Base-by-base conservation (phyloP, 2,113 vertebrate species). In the Silurus asotus region DNA sequence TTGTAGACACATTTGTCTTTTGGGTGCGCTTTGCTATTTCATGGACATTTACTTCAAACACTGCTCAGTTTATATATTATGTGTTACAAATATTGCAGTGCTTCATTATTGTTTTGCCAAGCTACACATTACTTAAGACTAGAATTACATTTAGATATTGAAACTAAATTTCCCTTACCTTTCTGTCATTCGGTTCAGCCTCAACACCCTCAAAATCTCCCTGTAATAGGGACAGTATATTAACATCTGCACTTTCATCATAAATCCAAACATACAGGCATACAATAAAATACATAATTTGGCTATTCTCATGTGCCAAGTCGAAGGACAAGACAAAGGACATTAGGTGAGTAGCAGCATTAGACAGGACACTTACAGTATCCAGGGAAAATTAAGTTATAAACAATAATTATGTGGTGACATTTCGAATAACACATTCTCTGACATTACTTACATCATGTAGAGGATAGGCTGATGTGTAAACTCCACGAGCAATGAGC, bases 401-500 rank as follows among this genome's bases (percentile, higher is more conserved):
- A 48, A 48, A 17, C 3, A 8, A 4, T 48, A 48, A 48, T 2
- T 49, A 51, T 49, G 49, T 51, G 5, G 5, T 5, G 51, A 51
- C 48, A 74, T 72, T 20, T 72, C 48, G 2, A 48, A 69, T 7
- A 75, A n/a, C 1, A 49, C 3, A 23, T 48, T 69, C 6, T 11
- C 56, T 79, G 15, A 2, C 10, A 59, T 82, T 70, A 97, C 98
- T 98, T 93, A 99, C 98, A 65, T 99, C 98, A 85, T 99, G 98
- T 82, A 97, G 91, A 0, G 98, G 96, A 92, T 97, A 99, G 0
- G 96, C 97, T 11, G 97, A 94, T 0, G 94, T 96, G 92, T 99
- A 99, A 87, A 97, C 93, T 14, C 95, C 96, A 11, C 96, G 97
- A 92, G 96, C 98, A 85, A 99, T 94, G 64, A 99, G 95, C 91